Conservation (phyloP, 2,113 vertebrate species). For the Rynchops niger region DNA sequence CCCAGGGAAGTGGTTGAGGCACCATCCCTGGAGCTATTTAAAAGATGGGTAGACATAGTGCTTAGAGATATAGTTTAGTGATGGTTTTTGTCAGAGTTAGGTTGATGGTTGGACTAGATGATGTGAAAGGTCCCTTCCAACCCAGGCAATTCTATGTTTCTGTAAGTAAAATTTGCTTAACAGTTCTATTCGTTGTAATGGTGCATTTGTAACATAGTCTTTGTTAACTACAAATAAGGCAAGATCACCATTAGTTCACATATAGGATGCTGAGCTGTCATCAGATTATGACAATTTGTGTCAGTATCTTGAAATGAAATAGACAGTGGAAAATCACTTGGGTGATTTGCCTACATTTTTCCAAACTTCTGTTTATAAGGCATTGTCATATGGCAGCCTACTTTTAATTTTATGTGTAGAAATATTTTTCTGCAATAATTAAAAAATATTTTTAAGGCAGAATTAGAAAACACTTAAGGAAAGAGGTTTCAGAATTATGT, state of each 20-base stretch:
- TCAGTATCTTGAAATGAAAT: background rate
- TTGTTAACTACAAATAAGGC: background rate
- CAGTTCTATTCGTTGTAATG: background rate
- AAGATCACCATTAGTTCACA: background rate
- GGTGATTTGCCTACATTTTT: background rate
- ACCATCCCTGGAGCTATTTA: no score
- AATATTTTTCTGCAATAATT: background rate
- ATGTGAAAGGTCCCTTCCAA: no score
- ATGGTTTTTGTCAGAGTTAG: no score
- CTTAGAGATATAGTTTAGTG: no score
- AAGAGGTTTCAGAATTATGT: background rate
- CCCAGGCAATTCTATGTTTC: no score
- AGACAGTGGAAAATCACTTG: background rate
- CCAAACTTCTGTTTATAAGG: background rate
- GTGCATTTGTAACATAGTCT: background rate
- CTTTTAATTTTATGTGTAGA: background rate
- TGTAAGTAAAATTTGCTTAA: background rate
- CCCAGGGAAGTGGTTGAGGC: no score
- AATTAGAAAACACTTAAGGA: background rate
- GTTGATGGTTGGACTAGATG: no score
- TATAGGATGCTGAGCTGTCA: background rate
- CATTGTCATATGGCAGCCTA: background rate
- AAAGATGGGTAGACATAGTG: no score
- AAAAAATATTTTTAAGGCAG: background rate
- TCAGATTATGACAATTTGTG: background rate